Conservation (phyloP, 2,797 vertebrate genomes). For the Bovichtus diacanthus region DNA sequence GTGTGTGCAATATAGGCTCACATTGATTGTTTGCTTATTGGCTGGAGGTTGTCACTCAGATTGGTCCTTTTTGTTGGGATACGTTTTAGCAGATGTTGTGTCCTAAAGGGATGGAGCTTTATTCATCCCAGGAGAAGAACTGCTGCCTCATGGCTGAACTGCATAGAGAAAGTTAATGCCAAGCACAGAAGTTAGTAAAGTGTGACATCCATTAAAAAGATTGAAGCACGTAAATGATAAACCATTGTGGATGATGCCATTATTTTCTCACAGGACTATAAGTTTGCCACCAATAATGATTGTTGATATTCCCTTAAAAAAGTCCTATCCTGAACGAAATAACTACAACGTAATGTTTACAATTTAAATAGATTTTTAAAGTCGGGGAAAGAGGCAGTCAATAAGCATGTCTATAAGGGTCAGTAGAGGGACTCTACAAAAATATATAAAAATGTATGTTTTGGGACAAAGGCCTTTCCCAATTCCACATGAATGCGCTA, state of each 20-base stretch:
- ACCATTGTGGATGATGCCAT: neutral
- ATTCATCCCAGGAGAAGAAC: slow-evolving; percentile 31
- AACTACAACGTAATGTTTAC: neutral
- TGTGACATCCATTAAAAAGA: neutral
- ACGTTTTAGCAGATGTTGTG: slow-evolving; percentile 53
- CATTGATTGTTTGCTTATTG: slow-evolving; percentile 76
- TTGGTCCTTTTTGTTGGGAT: slow-evolving; percentile 47
- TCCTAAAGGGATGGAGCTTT: slow-evolving; percentile 49
- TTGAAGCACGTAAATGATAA: neutral
- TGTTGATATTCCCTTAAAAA: no score
- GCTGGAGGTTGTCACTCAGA: slow-evolving; percentile 72
- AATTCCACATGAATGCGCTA: neutral
- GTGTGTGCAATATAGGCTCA: slow-evolving; percentile 41
- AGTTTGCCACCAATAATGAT: no score
- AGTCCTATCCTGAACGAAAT: neutral
- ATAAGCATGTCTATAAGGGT: neutral
- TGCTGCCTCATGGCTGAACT: slow-evolving; percentile 4
- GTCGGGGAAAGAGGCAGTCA: neutral
- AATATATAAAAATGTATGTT: no score
- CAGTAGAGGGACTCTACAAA: neutral
- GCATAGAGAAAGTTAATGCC: neutral
- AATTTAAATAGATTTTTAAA: neutral
- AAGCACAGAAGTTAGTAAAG: neutral
- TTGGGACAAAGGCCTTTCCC: neutral
- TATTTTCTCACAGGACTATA: no score